Conservation (phyloP, 2,888 invertebrate genomes). For the Eupithecia subumbrata region DNA sequence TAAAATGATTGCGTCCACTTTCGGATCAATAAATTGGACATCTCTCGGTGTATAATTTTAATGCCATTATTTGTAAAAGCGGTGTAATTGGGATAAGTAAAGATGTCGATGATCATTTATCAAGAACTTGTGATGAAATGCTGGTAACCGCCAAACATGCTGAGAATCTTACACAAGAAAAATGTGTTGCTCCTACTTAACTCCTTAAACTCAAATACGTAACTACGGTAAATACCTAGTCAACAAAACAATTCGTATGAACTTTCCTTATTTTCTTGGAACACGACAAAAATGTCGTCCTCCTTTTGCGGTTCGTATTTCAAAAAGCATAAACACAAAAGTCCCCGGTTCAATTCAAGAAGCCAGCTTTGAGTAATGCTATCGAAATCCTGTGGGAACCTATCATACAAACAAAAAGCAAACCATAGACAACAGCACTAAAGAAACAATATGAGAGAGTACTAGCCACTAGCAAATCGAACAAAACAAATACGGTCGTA, state of each 20-base stretch:
- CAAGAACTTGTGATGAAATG: conserved; percentile 29
- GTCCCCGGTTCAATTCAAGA: conserved; percentile 24
- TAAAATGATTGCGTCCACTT: conserved; percentile 76
- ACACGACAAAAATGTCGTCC: not conserved
- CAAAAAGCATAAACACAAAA: conserved; percentile 12
- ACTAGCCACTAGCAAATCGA: conserved; percentile 77
- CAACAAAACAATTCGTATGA: not conserved
- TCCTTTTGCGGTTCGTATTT: not conserved
- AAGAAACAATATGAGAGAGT: conserved; percentile 67
- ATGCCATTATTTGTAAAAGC: conserved; percentile 73
- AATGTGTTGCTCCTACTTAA: not conserved
- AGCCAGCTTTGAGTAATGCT: conserved; percentile 28
- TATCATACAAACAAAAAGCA: conserved; percentile 39
- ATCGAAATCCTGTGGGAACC: conserved; percentile 42
- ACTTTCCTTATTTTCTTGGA: not conserved
- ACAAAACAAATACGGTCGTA: conserved; percentile 77
- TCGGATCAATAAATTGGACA: conserved; percentile 71
- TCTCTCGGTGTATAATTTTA: conserved; percentile 70
- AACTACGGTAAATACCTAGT: not conserved
- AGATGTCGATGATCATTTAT: conserved; percentile 39
- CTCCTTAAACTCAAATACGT: too few relatives aligned
- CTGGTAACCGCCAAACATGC: conserved; percentile 12
- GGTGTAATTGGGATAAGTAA: conserved; percentile 61
- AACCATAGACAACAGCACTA: conserved; percentile 43
- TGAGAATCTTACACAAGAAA: not conserved